phyloP scores from a whole-genome alignment of 2,888 invertebrate genomes.

The Acanthacorydalis orientalis region DNA sequence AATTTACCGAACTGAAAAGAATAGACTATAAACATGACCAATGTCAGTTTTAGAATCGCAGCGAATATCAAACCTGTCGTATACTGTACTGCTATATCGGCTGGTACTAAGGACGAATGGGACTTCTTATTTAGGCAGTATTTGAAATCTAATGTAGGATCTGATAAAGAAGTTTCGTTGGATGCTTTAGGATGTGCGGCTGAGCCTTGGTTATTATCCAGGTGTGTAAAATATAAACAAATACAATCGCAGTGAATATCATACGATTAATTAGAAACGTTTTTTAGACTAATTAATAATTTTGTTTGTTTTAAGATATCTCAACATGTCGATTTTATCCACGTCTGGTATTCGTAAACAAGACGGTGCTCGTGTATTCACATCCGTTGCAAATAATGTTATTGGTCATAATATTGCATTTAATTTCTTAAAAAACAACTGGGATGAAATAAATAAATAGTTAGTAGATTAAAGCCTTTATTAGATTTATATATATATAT shows the following conservation, averaged over 20 bases:
- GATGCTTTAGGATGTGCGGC: constrained; percentile 35
- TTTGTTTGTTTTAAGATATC: constrained; percentile 24
- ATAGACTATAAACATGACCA: constrained; percentile 8
- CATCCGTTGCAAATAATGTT: constrained; percentile 36
- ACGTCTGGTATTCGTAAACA: constrained; percentile 40
- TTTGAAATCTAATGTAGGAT: constrained; percentile 29
- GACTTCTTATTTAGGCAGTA: constrained; percentile 41
- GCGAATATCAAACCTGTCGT: constrained; percentile 42
- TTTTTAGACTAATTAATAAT: no score
- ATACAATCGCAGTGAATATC: constrained; percentile 5
- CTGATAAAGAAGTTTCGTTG: constrained; percentile 42
- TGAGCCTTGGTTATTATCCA: constrained; percentile 35
- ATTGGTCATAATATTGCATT: constrained; percentile 42
- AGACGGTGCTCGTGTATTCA: constrained; percentile 39
- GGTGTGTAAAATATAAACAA: no score
- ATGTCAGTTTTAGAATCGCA: constrained; percentile 30
- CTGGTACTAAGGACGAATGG: constrained; percentile 49
- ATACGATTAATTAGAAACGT: constrained; percentile 2
- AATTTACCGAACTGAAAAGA: constrained; percentile 1
- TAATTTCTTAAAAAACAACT: constrained; percentile 34
- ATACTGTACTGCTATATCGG: constrained; percentile 46
- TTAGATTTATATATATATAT: neutral
- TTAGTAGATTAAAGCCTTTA: constrained; percentile 17
- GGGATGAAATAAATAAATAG: constrained; percentile 27
- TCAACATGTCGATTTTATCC: constrained; percentile 30